Base-by-base conservation (phyloP, 1,140 invertebrate species). In the Stegodyphus mimosarum region DNA sequence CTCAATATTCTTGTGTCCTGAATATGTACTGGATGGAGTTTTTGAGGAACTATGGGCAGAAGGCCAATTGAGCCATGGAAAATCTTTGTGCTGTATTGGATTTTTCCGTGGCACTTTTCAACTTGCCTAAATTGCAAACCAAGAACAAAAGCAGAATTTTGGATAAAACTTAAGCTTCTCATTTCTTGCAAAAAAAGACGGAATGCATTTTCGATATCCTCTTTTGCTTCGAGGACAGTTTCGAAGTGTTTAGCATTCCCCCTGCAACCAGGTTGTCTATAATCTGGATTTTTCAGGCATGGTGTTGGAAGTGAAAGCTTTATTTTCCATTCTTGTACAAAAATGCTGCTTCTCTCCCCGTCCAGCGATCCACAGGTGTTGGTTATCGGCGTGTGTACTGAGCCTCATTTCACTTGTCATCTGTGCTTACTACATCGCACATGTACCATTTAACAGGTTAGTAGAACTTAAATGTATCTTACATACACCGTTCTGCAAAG, bases 231-330 rank as follows among this genome's bases (percentile, higher is more conserved):
- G 33, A 33, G 33, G 33, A 33, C 33, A 33, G 33, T 33, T 33
- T 33, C 33, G 33, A 33, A 33, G 33, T 33, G 33, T 33, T 33
- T 33, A 33, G 33, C 33, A 33, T 33, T 33, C 33, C 55, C 15
- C 55, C 55, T 11, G 55, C 55, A 60, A 11, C 55, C 55, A 15
- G 55, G 55, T 15, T 60, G 33, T 33, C 55, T 2, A 60, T 60
- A 15, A 60, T 60, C 55, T 33, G 33, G 33, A 33, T 33, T 33
- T 33, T 33, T 33, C 71, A 83, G 80, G 80, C 80, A 83, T 83
- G 80, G 80, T 83, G 11, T 71, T 83, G 80, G 80, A 83, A 83
- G 71, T 83, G 63, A 83, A 75, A 83, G 71, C 71, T 74, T 72
- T 83, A 74, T 71, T 71, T 52, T 74, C 83, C 18, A 76, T 64